Evolutionary conservation across 2,888 invertebrate species (phyloP).

Genomic region (Molorchus minor): DNA sequence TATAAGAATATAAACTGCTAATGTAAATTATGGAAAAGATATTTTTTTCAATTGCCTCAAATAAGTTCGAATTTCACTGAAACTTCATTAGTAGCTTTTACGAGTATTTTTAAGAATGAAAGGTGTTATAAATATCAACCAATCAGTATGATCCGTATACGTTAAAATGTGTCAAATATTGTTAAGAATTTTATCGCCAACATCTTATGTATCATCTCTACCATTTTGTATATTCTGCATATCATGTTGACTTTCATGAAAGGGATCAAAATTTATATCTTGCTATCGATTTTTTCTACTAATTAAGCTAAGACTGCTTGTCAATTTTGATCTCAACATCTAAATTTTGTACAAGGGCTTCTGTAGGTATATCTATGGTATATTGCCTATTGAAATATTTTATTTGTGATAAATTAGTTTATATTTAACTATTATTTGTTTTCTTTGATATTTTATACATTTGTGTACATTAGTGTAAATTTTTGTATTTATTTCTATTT

Average conservation of each 20-base stretch:
- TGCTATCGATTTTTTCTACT: constrained; percentile 47
- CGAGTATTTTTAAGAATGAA: constrained; percentile 21
- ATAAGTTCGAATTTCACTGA: background rate
- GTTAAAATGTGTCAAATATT: constrained; percentile 53
- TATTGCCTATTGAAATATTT: constrained; percentile 28
- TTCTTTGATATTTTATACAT: constrained; percentile 31
- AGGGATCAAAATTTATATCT: constrained; percentile 59
- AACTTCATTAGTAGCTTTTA: constrained; percentile 10
- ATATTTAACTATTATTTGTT: constrained; percentile 42
- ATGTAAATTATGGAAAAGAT: constrained; percentile 14
- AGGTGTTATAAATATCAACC: constrained; percentile 37
- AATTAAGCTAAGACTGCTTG: constrained; percentile 58
- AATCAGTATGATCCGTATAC: constrained; percentile 50
- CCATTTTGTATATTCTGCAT: constrained; percentile 47
- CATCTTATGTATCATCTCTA: constrained; percentile 24
- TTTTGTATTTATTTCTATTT: constrained; percentile 60
- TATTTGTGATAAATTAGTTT: constrained; percentile 38
- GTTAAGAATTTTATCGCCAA: constrained; percentile 27
- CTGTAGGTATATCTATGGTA: constrained; percentile 33
- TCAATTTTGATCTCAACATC: constrained; percentile 57
- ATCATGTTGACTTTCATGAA: constrained; percentile 44
- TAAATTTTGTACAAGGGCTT: constrained; percentile 45
- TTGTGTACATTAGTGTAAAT: constrained; percentile 55
- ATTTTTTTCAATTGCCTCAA: constrained; percentile 19
- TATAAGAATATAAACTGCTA: constrained; percentile 19